These are phyloP conservation scores for Chrysogorgia sp. DNA, from an alignment of 92 coral and sea anemone species.

Conservation along the genomic window DNA sequence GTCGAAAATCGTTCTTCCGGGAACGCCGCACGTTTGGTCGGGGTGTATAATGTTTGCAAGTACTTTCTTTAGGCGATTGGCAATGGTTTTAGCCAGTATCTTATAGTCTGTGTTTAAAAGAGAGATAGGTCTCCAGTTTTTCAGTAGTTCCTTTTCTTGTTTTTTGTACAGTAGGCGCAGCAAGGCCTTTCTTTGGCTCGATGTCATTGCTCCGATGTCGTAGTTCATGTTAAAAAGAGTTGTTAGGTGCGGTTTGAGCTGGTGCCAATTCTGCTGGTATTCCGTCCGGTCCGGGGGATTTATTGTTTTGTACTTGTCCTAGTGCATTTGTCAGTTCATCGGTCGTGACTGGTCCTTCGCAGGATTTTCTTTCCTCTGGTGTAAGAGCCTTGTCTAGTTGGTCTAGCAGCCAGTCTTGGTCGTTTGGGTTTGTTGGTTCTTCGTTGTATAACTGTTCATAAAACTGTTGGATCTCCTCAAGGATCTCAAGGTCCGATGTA, in stretches of 20 bases:
- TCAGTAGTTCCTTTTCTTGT: not conserved
- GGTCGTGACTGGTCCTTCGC: too few species aligned
- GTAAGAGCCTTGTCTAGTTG: too few species aligned
- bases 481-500: too few species aligned
- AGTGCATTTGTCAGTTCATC: too few species aligned
- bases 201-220: not conserved
- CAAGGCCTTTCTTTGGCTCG: not conserved
- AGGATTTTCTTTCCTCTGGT: too few species aligned
- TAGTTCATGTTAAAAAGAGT: not conserved
- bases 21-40: constrained; percentile 40
- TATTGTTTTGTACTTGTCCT: too few species aligned
- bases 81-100: constrained; percentile 10
- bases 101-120: too few species aligned
- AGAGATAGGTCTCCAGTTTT: constrained; percentile 24
- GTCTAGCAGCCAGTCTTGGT: too few species aligned
- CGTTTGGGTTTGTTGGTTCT: too few species aligned
- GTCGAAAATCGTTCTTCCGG: constrained; percentile 32
- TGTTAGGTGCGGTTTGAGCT: not conserved
- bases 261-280: not conserved
- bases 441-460: too few species aligned
- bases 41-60: not conserved
- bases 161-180: constrained; percentile 2
- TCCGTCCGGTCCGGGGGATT: constrained; percentile 14
- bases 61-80: constrained; percentile 20
- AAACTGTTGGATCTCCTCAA: too few species aligned